Conservation (phyloP, 2,113 vertebrate species). For the Cyanistes caeruleus region DNA sequence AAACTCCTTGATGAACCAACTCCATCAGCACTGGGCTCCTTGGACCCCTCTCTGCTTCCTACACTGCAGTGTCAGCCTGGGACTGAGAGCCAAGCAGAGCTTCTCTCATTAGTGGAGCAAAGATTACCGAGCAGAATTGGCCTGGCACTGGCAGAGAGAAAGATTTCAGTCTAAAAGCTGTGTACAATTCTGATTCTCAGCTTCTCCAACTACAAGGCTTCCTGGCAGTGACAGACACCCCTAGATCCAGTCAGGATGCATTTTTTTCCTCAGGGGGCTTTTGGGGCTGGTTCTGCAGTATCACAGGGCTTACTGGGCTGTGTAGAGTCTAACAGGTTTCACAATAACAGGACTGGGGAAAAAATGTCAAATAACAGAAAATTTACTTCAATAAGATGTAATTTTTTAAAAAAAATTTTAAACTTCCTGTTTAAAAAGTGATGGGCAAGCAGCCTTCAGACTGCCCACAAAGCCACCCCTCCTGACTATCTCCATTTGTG, state of each 20-base stretch:
- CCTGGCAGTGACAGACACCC: neutral
- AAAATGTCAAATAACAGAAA: neutral
- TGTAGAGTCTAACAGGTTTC: fast-evolving
- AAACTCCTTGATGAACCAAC: neutral
- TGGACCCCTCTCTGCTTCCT: neutral
- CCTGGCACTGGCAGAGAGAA: neutral
- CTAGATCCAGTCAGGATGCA: neutral
- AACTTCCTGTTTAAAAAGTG: too few relatives aligned
- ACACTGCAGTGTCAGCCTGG: neutral
- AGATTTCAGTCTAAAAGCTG: neutral
- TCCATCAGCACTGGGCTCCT: neutral
- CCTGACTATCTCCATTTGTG: neutral
- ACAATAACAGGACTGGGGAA: neutral
- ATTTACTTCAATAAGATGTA: neutral
- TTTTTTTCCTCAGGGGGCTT: neutral
- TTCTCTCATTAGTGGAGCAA: neutral
- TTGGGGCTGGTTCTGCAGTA: neutral
- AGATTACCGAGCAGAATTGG: neutral
- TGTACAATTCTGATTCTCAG: neutral
- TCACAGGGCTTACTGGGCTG: neutral
- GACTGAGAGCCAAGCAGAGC: neutral
- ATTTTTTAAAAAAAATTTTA: too few relatives aligned
- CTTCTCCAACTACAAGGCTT: neutral
- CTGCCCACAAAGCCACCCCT: neutral
- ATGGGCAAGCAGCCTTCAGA: neutral